Percentiles rank a stretch among this genome's conserved stretches.
These are phyloP conservation scores for Lacanobia wlatinum DNA, from an alignment of 2,888 invertebrate species.

Conservation along the genomic window DNA sequence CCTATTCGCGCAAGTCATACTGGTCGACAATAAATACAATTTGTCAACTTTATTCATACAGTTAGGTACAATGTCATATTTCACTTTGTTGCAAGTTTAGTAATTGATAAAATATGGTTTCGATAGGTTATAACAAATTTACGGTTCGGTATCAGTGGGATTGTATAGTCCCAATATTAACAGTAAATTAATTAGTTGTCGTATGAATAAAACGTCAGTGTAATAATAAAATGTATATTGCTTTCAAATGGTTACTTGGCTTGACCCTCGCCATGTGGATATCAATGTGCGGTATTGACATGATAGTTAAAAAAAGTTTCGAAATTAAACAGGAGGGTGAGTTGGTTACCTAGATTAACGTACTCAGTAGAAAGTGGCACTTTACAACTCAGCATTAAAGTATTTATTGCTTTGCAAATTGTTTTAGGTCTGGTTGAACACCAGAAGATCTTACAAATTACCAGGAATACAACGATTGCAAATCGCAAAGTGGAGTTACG, in stretches of 20 bases:
- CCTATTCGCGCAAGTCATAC: slow-evolving; percentile 20
- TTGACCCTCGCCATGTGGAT: slow-evolving; percentile 82
- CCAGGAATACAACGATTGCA: slow-evolving; percentile 58
- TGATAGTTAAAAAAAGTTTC: slow-evolving; percentile 62
- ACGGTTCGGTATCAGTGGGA: slow-evolving; percentile 65
- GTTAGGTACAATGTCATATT: slow-evolving; percentile 61
- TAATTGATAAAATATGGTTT: slow-evolving; percentile 72
- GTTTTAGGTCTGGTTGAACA: slow-evolving; percentile 58
- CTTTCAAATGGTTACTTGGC: slow-evolving; percentile 83
- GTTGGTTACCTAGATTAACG: slow-evolving; percentile 1
- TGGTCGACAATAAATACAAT: slow-evolving; percentile 25
- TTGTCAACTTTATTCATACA: slow-evolving; percentile 23
- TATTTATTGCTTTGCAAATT: slow-evolving; percentile 13
- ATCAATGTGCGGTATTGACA: slow-evolving; percentile 76
- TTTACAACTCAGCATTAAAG: neutral
- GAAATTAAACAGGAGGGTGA: slow-evolving; percentile 64
- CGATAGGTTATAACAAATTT: slow-evolving; percentile 73
- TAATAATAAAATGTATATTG: slow-evolving; percentile 80
- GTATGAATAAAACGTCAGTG: slow-evolving; percentile 45
- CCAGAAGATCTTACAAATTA: slow-evolving; percentile 45
- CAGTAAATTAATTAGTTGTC: slow-evolving; percentile 56
- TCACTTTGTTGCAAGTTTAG: slow-evolving; percentile 67
- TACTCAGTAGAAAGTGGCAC: neutral
- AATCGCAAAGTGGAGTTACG: slow-evolving; percentile 37
- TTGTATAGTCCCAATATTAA: slow-evolving; percentile 32